Evolutionary conservation across 2,113 vertebrate genomes (phyloP), one percentile per base, ranked within the genome.

Genomic region (Eira barbara): DNA sequence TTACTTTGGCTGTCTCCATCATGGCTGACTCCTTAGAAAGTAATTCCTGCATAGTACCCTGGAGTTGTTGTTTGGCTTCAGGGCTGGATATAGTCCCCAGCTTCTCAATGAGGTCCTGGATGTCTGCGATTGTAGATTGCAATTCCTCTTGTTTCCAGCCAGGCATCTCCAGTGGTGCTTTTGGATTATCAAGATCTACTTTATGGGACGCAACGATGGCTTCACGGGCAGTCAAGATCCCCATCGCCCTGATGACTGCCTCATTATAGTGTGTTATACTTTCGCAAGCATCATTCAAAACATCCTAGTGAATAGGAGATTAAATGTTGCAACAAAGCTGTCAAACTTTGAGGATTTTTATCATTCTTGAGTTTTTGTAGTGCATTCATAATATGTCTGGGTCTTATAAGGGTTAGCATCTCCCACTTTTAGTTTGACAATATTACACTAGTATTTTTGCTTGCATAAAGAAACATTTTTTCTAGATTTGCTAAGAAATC

Each of bases 41-140:
- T 5, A 99, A 97, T 18, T 99, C 98, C 76, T 98, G 98, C 39
- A 99, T 82, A 85, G 98, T 92, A 7, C 90, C 90, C 95, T 98
- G 98, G 89, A 99, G 98, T 4, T 98, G 97, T 17, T 61, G 87
- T 97, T 98, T 98, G 92, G 98, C 97, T 94, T 98, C 98, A 36
- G 98, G 97, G 42, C 97, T 98, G 79, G 94, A 98, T 18, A 99
- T 8, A 39, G 86, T 96, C 45, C 98, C 96, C 95, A 99, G 52
- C 25, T 98, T 97, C 20, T 97, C 94, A 0, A 61, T 92, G 80
- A 99, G 97, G 15, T 95, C 97, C 97, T 99, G 98, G 47, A 99
- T 95, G 74, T 98, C 84, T 57, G 97, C 97, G 49, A 99, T 69
- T 8, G 98, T 87, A 34, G 97, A 97, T 71, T 99, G 98, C 94